phyloP scores from a whole-genome alignment of 2,888 invertebrate genomes.

The Eilema depressum region DNA sequence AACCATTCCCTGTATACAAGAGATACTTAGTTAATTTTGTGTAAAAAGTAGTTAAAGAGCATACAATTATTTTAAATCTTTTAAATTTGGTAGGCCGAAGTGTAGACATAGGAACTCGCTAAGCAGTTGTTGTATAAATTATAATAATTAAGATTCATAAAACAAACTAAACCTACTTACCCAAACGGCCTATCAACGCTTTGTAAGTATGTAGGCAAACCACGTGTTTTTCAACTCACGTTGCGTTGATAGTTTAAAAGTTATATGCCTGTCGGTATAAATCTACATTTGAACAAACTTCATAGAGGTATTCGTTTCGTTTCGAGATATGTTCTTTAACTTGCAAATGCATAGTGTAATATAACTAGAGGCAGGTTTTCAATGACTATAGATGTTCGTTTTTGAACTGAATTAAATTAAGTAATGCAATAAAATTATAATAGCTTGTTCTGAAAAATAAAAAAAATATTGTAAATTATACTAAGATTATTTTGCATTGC shows the following conservation, averaged over 20 bases:
- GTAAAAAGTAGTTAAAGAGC: background rate
- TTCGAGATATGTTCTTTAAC: background rate
- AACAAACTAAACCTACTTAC: background rate
- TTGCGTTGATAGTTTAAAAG: background rate
- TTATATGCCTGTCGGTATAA: background rate
- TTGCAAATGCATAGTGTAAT: background rate
- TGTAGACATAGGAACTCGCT: background rate
- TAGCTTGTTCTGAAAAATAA: too few species aligned
- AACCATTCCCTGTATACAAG: background rate
- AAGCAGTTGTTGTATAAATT: conserved; percentile 3
- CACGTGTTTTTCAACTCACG: background rate
- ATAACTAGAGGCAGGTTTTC: background rate
- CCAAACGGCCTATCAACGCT: background rate
- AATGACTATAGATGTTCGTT: background rate
- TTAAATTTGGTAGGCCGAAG: background rate
- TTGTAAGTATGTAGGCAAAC: background rate
- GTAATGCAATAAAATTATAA: too few species aligned
- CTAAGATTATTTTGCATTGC: too few species aligned
- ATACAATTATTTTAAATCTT: background rate
- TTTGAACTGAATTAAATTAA: too few species aligned
- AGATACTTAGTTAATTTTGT: background rate
- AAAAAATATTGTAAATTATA: background rate
- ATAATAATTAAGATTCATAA: conserved; percentile 1
- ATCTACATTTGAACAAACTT: background rate
- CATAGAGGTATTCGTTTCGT: background rate